Base-by-base conservation (phyloP, 1,140 invertebrate species). In the Pectinophora gossypiella region DNA sequence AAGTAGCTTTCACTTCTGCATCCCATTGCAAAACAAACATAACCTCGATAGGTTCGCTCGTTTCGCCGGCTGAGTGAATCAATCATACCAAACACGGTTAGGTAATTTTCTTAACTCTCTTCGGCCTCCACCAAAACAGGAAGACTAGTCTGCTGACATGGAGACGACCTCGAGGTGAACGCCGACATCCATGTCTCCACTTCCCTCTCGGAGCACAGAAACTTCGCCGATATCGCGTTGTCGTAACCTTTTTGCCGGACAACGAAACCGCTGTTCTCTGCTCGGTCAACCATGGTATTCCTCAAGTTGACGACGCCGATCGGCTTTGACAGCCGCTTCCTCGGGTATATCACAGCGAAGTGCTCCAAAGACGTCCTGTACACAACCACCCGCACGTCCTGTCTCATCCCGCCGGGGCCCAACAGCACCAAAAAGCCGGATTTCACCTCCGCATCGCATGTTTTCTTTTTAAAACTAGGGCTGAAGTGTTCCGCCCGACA, bases 291-390 rank as follows among this genome's bases (percentile, higher is more conserved):
- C 4, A 72, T 76, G 2, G 91, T 92, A 62, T 92, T 92, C 47
- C 89, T 81, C 42, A 93, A 67, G 64, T 92, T 93, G 7, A 93
- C 75, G 2, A 92, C 91, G 0, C 91, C 91, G 12, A 91, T 72
- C 0, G 92, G 90, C 54, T 91, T 89, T 52, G 90, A 90, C 0
- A 92, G 81, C 58, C 91, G 90, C 68, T 92, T 92, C 68, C 91
- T 90, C 1, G 92, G 92, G 53, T 92, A 92, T 19, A 92, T 89
- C 0, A 92, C 91, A 0, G 91, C 91, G 66, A 93, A 93, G 62
- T 93, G 92, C 62, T 92, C 92, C 49, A 91, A 75, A 21, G 91
- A 91, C 1, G 92, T 92, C 27, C 90, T 87, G 70, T 93, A 93
- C 6, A 92, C 91, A 56, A 91, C 91, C 23, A 92, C 91, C 56